Percentiles rank a stretch among this genome's conserved stretches.
These are phyloP conservation scores for Bovichtus variegatus DNA, from an alignment of 2,797 vertebrate species.

Conservation along the genomic window DNA sequence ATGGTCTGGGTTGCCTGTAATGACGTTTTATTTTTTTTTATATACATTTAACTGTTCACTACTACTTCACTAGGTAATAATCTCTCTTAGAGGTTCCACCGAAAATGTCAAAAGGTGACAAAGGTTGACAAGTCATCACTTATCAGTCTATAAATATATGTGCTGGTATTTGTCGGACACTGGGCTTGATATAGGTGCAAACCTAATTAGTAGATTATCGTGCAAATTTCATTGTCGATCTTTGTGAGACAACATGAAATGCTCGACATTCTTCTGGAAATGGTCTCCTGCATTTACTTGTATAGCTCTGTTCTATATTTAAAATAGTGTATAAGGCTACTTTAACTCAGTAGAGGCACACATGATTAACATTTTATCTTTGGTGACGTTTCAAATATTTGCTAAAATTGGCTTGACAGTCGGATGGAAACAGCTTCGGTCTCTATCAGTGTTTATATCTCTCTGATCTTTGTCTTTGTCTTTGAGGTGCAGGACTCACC, in stretches of 20 bases:
- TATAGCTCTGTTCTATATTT: slow-evolving; percentile 7
- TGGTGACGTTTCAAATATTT: slow-evolving; percentile 47
- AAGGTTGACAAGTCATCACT: too few species aligned
- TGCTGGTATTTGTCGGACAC: not conserved
- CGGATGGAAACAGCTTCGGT: slow-evolving; percentile 33
- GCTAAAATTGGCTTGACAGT: slow-evolving; percentile 40
- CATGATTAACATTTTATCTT: slow-evolving; percentile 50
- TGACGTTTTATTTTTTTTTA: not conserved
- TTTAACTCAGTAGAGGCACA: slow-evolving; percentile 18
- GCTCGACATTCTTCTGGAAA: slow-evolving; percentile 13
- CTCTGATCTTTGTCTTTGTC: slow-evolving; percentile 42
- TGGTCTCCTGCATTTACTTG: not conserved
- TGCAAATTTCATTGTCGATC: too few species aligned
- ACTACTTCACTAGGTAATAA: not conserved
- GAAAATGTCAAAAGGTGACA: slow-evolving; percentile 16
- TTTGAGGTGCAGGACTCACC: slow-evolving; percentile 56
- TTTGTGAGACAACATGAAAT: slow-evolving; percentile 19
- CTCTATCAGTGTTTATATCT: slow-evolving; percentile 39
- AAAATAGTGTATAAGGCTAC: slow-evolving; percentile 7
- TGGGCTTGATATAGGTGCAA: slow-evolving; percentile 1
- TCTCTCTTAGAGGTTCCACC: not conserved
- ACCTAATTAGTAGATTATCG: slow-evolving; percentile 38
- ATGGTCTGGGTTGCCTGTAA: not conserved
- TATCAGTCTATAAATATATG: slow-evolving; percentile 8
- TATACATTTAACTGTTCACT: not conserved